Percentiles rank a stretch among this genome's conserved stretches.
phyloP scores from a whole-genome alignment of 2,888 invertebrate genomes.

The Tipula confusa region DNA sequence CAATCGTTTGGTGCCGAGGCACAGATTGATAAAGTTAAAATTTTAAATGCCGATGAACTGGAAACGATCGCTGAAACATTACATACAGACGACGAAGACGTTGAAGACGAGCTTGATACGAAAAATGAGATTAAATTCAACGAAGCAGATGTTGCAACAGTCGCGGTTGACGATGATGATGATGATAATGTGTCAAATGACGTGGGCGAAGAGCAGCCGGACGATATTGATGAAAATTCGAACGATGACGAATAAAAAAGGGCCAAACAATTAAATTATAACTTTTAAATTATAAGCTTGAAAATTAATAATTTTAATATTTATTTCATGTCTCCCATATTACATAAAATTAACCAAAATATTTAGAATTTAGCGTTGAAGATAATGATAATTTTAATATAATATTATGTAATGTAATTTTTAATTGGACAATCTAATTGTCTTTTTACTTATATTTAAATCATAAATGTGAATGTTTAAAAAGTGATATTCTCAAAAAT shows the following conservation, averaged over 20 bases:
- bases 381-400: not conserved
- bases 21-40: constrained; percentile 42
- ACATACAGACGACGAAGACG: constrained; percentile 33
- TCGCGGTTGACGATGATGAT: constrained; percentile 40
- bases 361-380: constrained; percentile 3
- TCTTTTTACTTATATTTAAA: not conserved
- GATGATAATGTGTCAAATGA: constrained; percentile 36
- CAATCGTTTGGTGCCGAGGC: constrained; percentile 40
- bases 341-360: constrained; percentile 14
- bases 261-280: not conserved
- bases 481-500: not conserved
- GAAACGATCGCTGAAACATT: constrained; percentile 32
- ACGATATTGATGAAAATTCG: not conserved
- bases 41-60: constrained; percentile 39
- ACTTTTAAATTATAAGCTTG: not conserved
- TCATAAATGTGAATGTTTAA: constrained; percentile 6
- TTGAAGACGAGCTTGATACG: constrained; percentile 13
- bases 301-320: constrained; percentile 25
- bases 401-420: constrained; percentile 14
- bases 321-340: constrained; percentile 25
- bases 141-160: too few relatives aligned
- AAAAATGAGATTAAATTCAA: constrained; percentile 30
- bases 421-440: not conserved
- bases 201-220: not conserved
- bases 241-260: not conserved